Conservation (phyloP, 2,888 invertebrate genomes). For the Dryocosmus kuriphilus region DNA sequence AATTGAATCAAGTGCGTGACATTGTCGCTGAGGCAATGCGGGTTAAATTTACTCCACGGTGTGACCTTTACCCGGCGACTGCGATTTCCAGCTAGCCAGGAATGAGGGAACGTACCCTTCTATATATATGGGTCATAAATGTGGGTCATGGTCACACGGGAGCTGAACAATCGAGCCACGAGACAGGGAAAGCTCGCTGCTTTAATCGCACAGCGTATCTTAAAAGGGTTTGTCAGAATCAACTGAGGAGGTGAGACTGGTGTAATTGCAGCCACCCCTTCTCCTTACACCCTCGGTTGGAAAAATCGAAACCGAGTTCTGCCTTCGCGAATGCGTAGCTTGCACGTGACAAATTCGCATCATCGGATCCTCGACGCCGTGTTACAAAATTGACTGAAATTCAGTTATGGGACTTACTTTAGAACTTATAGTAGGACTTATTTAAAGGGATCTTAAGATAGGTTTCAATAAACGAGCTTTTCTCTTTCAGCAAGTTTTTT, state of each 20-base stretch:
- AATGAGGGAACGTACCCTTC: slow-evolving; percentile 49
- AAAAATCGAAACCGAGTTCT: slow-evolving; percentile 21
- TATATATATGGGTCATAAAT: slow-evolving; percentile 67
- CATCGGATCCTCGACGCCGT: background rate
- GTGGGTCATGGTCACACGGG: slow-evolving; percentile 70
- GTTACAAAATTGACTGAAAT: background rate
- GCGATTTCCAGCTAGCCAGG: slow-evolving; percentile 32
- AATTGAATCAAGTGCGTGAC: slow-evolving; percentile 61
- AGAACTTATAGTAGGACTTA: too few species aligned
- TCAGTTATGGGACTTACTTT: too few species aligned
- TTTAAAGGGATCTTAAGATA: too few species aligned
- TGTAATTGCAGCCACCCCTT: background rate
- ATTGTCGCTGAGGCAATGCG: slow-evolving; percentile 61
- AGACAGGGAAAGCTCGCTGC: slow-evolving; percentile 51
- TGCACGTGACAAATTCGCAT: background rate
- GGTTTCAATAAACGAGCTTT: too few species aligned
- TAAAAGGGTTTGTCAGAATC: slow-evolving; percentile 16
- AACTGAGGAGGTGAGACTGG: background rate
- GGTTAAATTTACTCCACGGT: slow-evolving; percentile 69
- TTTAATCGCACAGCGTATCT: slow-evolving; percentile 37
- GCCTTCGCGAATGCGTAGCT: background rate
- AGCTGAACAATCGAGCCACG: slow-evolving; percentile 53
- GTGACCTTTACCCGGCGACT: slow-evolving; percentile 61
- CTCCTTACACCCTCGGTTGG: background rate
- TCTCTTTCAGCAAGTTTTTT: too few species aligned